Evolutionary conservation across 2,888 invertebrate species (phyloP).

Genomic region (Drosophila antonietae): DNA sequence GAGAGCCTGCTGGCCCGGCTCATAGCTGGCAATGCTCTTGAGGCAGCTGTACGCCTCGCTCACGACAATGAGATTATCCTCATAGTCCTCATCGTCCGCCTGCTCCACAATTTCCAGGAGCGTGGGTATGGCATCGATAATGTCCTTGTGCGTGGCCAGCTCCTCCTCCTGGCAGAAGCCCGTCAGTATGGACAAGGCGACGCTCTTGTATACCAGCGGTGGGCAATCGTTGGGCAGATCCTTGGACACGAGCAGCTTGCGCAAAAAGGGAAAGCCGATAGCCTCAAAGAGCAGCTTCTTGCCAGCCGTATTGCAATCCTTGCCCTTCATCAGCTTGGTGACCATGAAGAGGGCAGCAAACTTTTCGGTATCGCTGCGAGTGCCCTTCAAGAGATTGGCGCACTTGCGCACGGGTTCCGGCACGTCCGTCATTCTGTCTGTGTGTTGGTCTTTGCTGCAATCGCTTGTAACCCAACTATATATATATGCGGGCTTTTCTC

Average conservation of each 20-base stretch:
- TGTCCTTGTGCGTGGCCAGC: slow-evolving; percentile 92
- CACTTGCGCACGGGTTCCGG: slow-evolving; percentile 94
- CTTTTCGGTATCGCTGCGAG: slow-evolving; percentile 94
- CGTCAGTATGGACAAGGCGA: slow-evolving; percentile 94
- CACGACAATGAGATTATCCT: slow-evolving; percentile 93
- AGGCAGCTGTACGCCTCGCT: slow-evolving; percentile 94
- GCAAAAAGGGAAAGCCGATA: slow-evolving; percentile 94
- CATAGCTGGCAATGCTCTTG: slow-evolving; percentile 91
- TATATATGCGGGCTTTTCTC: slow-evolving; percentile 14
- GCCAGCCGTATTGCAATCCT: slow-evolving; percentile 91
- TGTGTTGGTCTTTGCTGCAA: slow-evolving; percentile 19
- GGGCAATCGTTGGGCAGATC: slow-evolving; percentile 94
- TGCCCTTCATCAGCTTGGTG: slow-evolving; percentile 93
- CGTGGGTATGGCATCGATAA: slow-evolving; percentile 92
- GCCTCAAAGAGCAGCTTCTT: slow-evolving; percentile 94
- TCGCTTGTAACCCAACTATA: slow-evolving; percentile 26
- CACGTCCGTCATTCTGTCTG: slow-evolving; percentile 84
- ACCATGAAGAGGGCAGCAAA: slow-evolving; percentile 96
- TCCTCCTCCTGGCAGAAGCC: slow-evolving; percentile 93
- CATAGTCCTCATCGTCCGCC: slow-evolving; percentile 93
- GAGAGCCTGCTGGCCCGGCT: slow-evolving; percentile 92
- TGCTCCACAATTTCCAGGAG: slow-evolving; percentile 93
- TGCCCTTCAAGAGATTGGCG: slow-evolving; percentile 91
- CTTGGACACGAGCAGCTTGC: slow-evolving; percentile 90
- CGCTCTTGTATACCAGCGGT: slow-evolving; percentile 94